A percentile compares a stretch with the other conserved stretches of the same genome.
Conservation (phyloP, 1,140 invertebrate genomes). For the Drosophila oshimai region DNA sequence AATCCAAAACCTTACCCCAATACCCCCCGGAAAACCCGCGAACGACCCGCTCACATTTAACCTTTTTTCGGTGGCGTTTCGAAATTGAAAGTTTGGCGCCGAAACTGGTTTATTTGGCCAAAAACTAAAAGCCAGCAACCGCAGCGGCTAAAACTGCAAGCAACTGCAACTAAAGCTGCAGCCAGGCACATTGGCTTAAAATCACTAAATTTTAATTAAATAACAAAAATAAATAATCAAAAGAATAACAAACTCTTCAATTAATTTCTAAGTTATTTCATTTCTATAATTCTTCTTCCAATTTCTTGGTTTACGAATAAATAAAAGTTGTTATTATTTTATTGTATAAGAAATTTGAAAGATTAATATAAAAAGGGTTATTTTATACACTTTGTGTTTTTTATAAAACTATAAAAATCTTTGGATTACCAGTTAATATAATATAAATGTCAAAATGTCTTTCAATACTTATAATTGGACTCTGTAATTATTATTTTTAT, state of each 20-base stretch:
- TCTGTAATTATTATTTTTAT: too few species aligned
- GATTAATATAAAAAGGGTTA: too few species aligned
- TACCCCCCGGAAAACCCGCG: neutral
- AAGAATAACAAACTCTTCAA: neutral
- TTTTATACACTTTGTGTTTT: too few species aligned
- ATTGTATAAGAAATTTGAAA: too few species aligned
- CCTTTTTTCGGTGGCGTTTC: slow-evolving; percentile 64
- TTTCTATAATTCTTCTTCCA: neutral
- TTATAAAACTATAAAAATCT: too few species aligned
- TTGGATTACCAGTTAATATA: too few species aligned
- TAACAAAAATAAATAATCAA: neutral
- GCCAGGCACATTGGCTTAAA: slow-evolving; percentile 1
- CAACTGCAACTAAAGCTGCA: slow-evolving; percentile 21
- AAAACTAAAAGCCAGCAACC: slow-evolving; percentile 21
- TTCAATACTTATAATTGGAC: too few species aligned
- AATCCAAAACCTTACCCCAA: neutral
- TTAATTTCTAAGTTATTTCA: too few species aligned
- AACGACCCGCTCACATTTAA: slow-evolving; percentile 62
- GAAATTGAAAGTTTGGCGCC: slow-evolving; percentile 73
- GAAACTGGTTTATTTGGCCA: slow-evolving; percentile 66
- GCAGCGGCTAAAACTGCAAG: slow-evolving; percentile 13
- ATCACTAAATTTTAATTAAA: too few species aligned
- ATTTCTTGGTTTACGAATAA: too few species aligned
- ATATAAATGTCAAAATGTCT: too few species aligned
- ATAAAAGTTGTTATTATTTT: too few species aligned